Evolutionary conservation across 2,888 invertebrate genomes (phyloP), one percentile per base, ranked within the genome.

Genomic region (Tribolium freemani): DNA sequence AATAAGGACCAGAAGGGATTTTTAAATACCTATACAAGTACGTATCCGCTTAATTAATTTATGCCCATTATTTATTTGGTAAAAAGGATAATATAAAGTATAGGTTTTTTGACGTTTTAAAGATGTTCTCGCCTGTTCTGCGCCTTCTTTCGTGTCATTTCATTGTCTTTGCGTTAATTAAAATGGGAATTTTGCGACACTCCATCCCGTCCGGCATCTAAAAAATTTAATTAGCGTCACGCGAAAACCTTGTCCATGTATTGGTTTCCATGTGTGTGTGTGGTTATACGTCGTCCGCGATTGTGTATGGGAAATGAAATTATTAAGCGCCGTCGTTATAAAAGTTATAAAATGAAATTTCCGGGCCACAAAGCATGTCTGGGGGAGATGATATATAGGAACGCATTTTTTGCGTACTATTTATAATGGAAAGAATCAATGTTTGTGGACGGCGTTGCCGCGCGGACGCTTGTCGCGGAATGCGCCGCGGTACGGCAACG

Each of bases 341-440:
- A 85, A 86, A 86, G 86, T 86, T 86, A 85, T 86, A 85, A 86
- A 86, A 86, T 85, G 86, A 85, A 85, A 86, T 86, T 86, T 86
- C 86, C 86, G 85, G 84, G 83, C 85, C 85, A 85, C 86, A 86
- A 85, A 85, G 84, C 85, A 84, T 83, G 84, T 85, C 84, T 84
- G 81, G 79, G 80, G 83, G 82, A 83, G 84, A 86, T 86, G 86
- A 86, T 85, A 85, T 86, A 86, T 86, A 85, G 86, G 85, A 86
- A 86, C 86, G 86, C 85, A 86, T 86, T 86, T 86, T 86, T 86
- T 85, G 85, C 85, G 84, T 86, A 86, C 84, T 86, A 86, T 86
- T 86, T 86, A 86, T 86, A 85, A 86, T 86, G 85, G 85, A 85
- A 86, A 86, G 85, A 86, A 86, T 86, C 86, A 85, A 86, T 86